phyloP scores from a whole-genome alignment of 2,797 vertebrate genomes.

The Kryptopterus vitreolus region DNA sequence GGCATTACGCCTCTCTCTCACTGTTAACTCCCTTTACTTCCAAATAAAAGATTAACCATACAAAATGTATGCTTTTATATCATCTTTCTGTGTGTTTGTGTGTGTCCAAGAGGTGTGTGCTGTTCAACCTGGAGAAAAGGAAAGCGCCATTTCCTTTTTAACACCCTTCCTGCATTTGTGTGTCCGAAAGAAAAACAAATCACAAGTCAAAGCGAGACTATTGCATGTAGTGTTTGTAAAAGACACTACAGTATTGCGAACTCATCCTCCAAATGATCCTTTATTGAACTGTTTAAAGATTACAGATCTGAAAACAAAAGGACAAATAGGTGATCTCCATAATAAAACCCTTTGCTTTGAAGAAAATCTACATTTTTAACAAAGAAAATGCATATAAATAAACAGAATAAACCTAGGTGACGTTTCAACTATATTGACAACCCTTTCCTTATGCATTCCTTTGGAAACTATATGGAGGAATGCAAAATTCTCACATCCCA shows the following conservation, averaged over 20 bases:
- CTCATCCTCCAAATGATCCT: conserved; percentile 19
- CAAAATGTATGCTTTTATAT: conserved; percentile 28
- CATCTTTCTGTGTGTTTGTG: background rate
- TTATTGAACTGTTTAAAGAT: conserved; percentile 63
- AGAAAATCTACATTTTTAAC: conserved; percentile 60
- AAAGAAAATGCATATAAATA: conserved; percentile 86
- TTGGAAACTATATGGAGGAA: conserved; percentile 5
- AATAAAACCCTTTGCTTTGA: conserved; percentile 51
- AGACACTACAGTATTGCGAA: background rate
- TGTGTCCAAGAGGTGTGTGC: background rate
- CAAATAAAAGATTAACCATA: conserved; percentile 49
- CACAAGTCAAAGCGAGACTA: background rate
- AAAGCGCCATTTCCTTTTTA: background rate
- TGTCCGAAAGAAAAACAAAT: background rate
- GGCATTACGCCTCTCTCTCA: background rate
- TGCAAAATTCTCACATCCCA: conserved; percentile 11
- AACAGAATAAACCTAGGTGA: conserved; percentile 59
- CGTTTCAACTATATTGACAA: conserved; percentile 61
- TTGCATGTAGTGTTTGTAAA: too few species aligned
- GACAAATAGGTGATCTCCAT: conserved; percentile 56
- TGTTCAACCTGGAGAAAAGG: background rate
- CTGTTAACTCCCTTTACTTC: background rate
- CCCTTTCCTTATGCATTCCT: conserved; percentile 46
- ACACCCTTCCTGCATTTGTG: background rate
- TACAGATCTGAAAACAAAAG: conserved; percentile 73